phyloP scores from a whole-genome alignment of 1,140 invertebrate genomes.

The Drosophila grimshawi region DNA sequence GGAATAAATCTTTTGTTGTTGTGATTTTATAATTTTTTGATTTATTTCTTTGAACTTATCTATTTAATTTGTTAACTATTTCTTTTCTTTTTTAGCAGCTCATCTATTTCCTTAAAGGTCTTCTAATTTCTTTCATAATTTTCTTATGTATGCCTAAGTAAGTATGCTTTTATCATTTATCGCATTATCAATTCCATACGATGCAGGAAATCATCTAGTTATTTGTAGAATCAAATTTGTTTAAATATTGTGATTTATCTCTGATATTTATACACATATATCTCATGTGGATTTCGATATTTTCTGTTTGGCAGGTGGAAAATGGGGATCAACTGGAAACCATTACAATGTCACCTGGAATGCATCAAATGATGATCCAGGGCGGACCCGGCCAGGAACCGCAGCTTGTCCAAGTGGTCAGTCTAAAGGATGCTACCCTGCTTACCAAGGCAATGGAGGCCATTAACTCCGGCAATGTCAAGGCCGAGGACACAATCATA shows the following conservation, averaged over 20 bases:
- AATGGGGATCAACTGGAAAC: constrained; percentile 89
- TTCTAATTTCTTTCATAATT: constrained; percentile 13
- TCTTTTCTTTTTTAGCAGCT: constrained; percentile 34
- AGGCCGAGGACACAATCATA: constrained; percentile 83
- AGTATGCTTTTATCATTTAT: constrained; percentile 16
- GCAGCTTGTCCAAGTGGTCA: constrained; percentile 92
- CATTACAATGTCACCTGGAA: constrained; percentile 88
- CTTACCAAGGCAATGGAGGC: constrained; percentile 91
- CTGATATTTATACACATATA: neutral
- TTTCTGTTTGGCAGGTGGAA: constrained; percentile 86
- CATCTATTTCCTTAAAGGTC: constrained; percentile 16
- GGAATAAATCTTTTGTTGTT: constrained; percentile 74
- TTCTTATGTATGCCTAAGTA: constrained; percentile 31
- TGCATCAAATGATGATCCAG: constrained; percentile 92
- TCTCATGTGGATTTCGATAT: neutral
- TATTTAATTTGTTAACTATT: constrained; percentile 11
- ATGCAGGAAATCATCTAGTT: neutral
- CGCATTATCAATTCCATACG: neutral
- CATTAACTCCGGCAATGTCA: constrained; percentile 85
- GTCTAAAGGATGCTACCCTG: constrained; percentile 91
- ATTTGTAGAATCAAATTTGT: neutral
- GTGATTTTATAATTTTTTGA: constrained; percentile 64
- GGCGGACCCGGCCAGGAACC: constrained; percentile 88
- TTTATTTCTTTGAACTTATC: constrained; percentile 16
- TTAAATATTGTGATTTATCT: no score